Conservation (phyloP, 1,140 invertebrate genomes). For the Mizuhopecten yessoensis region DNA sequence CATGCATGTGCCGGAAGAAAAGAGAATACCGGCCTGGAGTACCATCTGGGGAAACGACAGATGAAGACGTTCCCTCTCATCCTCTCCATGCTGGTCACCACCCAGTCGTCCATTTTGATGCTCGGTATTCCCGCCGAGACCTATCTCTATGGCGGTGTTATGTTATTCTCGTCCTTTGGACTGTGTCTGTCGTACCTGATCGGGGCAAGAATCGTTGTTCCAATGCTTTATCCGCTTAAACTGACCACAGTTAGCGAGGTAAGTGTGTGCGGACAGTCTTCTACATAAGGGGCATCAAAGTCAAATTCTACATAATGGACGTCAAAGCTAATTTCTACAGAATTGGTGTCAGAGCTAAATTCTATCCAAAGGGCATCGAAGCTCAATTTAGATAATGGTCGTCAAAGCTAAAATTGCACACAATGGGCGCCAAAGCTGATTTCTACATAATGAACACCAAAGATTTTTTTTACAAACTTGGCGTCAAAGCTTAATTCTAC, state of each 20-base stretch:
- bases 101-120: constrained; percentile 64
- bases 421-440: no score
- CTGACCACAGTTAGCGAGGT: constrained; percentile 61
- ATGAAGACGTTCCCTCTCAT: constrained; percentile 54
- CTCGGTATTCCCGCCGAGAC: constrained; percentile 65
- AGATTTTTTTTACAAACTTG: no score
- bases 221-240: constrained; percentile 60
- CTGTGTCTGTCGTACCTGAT: constrained; percentile 49
- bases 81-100: constrained; percentile 63
- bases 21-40: constrained; percentile 92
- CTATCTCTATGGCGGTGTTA: constrained; percentile 56
- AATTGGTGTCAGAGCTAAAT: no score
- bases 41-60: constrained; percentile 87
- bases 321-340: no score
- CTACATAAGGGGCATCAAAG: no score
- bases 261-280: neutral
- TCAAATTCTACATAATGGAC: no score
- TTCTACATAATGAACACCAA: no score
- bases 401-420: no score
- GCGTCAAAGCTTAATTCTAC: no score
- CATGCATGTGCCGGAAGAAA: constrained; percentile 91
- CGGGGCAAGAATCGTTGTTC: constrained; percentile 56
- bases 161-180: constrained; percentile 49
- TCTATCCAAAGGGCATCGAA: no score
- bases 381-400: no score